These are phyloP conservation scores for Zonotrichia leucophrys DNA, from an alignment of 2,113 vertebrate species.

Conservation along the genomic window DNA sequence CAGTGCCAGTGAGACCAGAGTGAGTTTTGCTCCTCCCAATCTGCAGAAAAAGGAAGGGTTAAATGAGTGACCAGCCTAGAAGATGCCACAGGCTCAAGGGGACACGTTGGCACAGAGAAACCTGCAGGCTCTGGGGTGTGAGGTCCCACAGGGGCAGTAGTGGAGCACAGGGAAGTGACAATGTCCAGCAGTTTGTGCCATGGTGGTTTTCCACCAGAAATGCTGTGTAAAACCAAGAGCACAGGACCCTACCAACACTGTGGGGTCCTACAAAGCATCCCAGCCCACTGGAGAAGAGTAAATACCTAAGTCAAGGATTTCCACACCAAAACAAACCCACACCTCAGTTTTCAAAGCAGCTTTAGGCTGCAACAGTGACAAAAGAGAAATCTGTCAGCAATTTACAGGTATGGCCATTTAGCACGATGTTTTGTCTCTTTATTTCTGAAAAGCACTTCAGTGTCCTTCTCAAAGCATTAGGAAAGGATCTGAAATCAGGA, in stretches of 20 bases:
- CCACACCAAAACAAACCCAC: neutral
- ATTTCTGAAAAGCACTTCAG: neutral
- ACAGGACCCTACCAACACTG: neutral
- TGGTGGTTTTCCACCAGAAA: neutral
- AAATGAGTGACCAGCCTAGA: neutral
- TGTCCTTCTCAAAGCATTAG: neutral
- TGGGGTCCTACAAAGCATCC: neutral
- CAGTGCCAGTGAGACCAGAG: neutral
- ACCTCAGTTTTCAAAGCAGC: neutral
- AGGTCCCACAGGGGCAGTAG: neutral
- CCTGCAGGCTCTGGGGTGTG: neutral
- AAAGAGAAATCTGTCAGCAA: neutral
- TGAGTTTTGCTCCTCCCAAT: neutral
- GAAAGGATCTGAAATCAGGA: neutral
- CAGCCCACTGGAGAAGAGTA: neutral
- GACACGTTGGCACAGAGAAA: neutral
- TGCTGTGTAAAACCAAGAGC: neutral
- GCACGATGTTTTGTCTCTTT: neutral
- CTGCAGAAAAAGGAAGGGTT: neutral
- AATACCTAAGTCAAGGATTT: neutral
- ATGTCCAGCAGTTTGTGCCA: neutral
- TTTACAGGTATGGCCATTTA: neutral
- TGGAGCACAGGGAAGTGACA: rapidly evolving
- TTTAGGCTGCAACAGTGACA: neutral
- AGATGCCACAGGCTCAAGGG: neutral